Conservation (phyloP, 2,888 invertebrate genomes). For the Timandra comae region DNA sequence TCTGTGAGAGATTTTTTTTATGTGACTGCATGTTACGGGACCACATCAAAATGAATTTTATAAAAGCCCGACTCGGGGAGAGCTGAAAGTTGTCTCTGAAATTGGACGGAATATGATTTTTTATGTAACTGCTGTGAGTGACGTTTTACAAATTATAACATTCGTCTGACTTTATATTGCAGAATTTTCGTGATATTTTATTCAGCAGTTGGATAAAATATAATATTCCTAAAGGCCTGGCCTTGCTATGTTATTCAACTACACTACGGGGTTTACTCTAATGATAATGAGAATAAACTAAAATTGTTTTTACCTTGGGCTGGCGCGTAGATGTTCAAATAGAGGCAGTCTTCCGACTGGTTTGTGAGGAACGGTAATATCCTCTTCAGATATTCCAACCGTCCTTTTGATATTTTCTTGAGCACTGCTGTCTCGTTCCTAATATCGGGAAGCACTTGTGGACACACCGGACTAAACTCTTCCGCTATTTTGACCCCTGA, state of each 20-base stretch:
- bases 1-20: conserved; percentile 13
- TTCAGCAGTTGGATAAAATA: neutral
- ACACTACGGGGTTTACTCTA: too few relatives aligned
- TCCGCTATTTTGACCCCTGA: conserved; percentile 92
- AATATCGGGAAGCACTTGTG: conserved; percentile 92
- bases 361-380: conserved; percentile 91
- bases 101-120: conserved; percentile 2
- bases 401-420: conserved; percentile 90
- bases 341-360: conserved; percentile 98
- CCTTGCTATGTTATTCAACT: too few relatives aligned
- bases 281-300: conserved; percentile 2
- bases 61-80: conserved; percentile 1
- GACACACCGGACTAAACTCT: conserved; percentile 93
- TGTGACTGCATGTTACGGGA: conserved; percentile 5
- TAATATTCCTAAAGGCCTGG: too few relatives aligned
- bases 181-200: too few relatives aligned
- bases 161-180: neutral
- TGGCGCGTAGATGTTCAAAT: conserved; percentile 97
- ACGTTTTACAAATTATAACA: neutral
- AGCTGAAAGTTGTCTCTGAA: conserved; percentile 5
- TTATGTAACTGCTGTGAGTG: neutral
- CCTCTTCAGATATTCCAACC: conserved; percentile 91
- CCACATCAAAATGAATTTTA: conserved; percentile 9
- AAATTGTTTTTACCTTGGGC: conserved; percentile 86
- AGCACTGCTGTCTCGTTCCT: conserved; percentile 89